Base-by-base conservation (phyloP, 2,888 invertebrate genomes). In the Luffia ferchaultella region DNA sequence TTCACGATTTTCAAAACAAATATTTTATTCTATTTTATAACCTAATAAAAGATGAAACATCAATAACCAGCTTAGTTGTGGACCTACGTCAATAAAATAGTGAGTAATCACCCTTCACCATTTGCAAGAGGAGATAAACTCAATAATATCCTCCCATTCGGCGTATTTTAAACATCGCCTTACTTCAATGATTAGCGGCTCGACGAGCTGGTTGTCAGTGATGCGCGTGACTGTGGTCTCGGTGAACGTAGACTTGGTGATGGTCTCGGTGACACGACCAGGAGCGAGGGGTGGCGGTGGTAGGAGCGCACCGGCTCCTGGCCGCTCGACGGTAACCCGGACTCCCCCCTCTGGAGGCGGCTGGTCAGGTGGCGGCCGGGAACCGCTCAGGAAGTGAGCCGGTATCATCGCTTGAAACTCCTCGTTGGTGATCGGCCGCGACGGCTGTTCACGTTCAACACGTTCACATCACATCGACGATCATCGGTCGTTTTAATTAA, bases 391-490 rank as follows among this genome's bases (percentile, higher is more conserved):
- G 89, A 95, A 95, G 85, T 93, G 95, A 71, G 93, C 90, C 66
- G 95, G 95, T 68, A 95, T 95, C 94, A 95, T 93, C 85, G 95
- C 93, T 89, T 94, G 93, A 88, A 95, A 95, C 86, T 95, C 94
- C 87, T 93, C 94, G 88, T 90, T 94, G 85, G 94, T 94, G 86
- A 95, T 90, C 76, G 95, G 93, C 85, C 92, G 90, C 83, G 92
- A 88, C 66, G 87, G 87, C 87, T 88, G 86, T 5, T 18, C 69
- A 68, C 75, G 75, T 64, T 77, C 72, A 76, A 80, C 80, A 80
- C 82, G 82, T 75, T 79, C 82, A 79, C 80, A 79, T 79, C 73
- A 30, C 30, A 30, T 30, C 30, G 12, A 30, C 30, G 30, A 7
- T 30, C 3, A 30, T 30, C 12, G 12, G 3, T 7, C 30, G 12